These are phyloP conservation scores for Argyra leucocephala DNA, from an alignment of 2,888 invertebrate species.

Conservation along the genomic window DNA sequence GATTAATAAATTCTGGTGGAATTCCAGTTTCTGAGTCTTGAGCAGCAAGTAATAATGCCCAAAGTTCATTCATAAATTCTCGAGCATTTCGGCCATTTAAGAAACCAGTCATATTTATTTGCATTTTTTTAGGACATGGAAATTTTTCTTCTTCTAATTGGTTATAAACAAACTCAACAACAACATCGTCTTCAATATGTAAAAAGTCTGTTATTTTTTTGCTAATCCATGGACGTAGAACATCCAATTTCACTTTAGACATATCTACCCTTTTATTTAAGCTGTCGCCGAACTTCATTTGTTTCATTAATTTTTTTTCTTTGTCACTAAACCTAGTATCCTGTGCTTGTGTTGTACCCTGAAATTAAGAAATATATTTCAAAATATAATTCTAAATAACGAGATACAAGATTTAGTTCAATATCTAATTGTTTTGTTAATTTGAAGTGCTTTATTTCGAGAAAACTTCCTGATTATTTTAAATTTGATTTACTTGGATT, in stretches of 20 bases:
- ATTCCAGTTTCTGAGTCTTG: constrained; percentile 93
- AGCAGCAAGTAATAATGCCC: constrained; percentile 89
- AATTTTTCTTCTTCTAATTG: constrained; percentile 89
- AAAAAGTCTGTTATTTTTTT: constrained; percentile 91
- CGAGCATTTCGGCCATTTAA: constrained; percentile 95
- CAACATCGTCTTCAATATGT: constrained; percentile 97
- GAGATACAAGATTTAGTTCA: too few relatives aligned
- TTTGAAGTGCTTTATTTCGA: too few relatives aligned
- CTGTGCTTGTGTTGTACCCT: constrained; percentile 98
- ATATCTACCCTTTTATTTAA: constrained; percentile 94
- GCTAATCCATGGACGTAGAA: constrained; percentile 98
- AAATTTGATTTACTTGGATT: too few relatives aligned
- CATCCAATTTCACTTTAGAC: constrained; percentile 95
- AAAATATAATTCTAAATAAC: too few relatives aligned
- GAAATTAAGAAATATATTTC: constrained; percentile 26
- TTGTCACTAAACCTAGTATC: constrained; percentile 99
- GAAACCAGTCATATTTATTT: constrained; percentile 99
- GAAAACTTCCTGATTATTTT: background rate
- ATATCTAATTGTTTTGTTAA: too few relatives aligned
- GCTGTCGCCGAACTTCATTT: constrained; percentile 95
- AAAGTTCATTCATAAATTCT: constrained; percentile 94
- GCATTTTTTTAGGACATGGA: constrained; percentile 97
- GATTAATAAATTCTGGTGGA: constrained; percentile 85
- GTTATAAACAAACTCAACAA: constrained; percentile 97
- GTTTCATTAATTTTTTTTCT: constrained; percentile 96